These are phyloP conservation scores for Cheilosia soror DNA, from an alignment of 2,888 invertebrate species.

Conservation along the genomic window DNA sequence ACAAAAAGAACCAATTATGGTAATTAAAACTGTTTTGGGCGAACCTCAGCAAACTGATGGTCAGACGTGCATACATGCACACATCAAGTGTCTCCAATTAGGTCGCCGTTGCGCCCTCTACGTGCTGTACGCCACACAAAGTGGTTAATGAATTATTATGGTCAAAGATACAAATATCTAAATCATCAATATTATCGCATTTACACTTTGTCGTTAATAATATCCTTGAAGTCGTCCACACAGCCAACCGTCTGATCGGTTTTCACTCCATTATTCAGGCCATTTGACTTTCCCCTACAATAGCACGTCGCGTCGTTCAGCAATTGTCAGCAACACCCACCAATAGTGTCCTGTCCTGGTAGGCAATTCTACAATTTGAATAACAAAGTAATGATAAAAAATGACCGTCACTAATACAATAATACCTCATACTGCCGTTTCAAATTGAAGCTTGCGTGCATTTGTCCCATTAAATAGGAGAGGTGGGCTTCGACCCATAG, in stretches of 20 bases:
- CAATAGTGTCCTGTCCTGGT: conserved; percentile 22
- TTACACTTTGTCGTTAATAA: conserved; percentile 13
- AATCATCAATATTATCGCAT: background rate
- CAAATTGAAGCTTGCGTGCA: conserved; percentile 52
- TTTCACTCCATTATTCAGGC: conserved; percentile 45
- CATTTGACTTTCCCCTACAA: background rate
- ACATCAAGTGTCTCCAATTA: too few species aligned
- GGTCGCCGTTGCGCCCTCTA: too few species aligned
- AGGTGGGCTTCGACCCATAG: background rate
- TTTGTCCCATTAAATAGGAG: conserved; percentile 37
- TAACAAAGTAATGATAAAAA: conserved; percentile 34
- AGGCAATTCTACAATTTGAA: conserved; percentile 29
- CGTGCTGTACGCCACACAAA: too few species aligned
- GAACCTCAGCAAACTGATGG: too few species aligned
- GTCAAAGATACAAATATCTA: too few species aligned
- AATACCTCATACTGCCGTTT: background rate
- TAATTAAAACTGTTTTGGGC: too few species aligned
- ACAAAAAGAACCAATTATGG: too few species aligned
- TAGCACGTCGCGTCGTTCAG: background rate
- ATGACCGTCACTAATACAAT: background rate
- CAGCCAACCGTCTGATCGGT: conserved; percentile 14
- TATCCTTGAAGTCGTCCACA: background rate
- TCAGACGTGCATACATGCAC: too few species aligned
- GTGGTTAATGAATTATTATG: too few species aligned
- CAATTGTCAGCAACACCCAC: conserved; percentile 15